Evolutionary conservation across 2,888 invertebrate genomes (phyloP), one percentile per base, ranked within the genome.

Genomic region (Eupeodes luniger): DNA sequence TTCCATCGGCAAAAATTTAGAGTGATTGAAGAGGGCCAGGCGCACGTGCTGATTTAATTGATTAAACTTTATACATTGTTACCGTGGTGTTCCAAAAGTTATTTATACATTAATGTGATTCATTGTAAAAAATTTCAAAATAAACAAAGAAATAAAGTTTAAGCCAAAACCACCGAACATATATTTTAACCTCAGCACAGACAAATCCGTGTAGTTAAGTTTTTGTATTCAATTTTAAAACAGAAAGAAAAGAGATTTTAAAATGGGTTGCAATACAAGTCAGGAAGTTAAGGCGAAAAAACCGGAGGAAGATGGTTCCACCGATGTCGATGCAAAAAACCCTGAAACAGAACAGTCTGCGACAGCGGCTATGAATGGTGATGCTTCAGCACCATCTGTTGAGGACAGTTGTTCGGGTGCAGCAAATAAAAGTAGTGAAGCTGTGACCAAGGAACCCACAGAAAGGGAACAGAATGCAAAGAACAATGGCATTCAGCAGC

Each of bases 261-360:
- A 89, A 90, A 94, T 95, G 95, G 93, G 94, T 92, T 95, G 95
- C 93, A 95, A 95, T 91, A 95, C 95, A 70, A 95, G 95, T 92
- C 95, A 95, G 92, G 95, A 95, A 91, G 90, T 93, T 89, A 93
- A 93, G 90, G 92, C 92, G 81, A 92, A 92, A 90, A 93, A 92
- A 62, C 91, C 92, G 81, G 90, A 90, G 76, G 91, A 91, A 44
- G 88, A 91, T 61, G 81, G 76, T 70, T 90, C 90, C 89, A 91
- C 90, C 78, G 90, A 90, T 76, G 90, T 89, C 80, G 91, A 90
- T 19, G 91, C 90, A 40, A 85, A 74, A 77, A 85, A 62, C 55
- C 27, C 49, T 19, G 74, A 78, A 53, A 84, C 51, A 11, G 79
- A 86, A 44, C 75, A 83, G 74, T 83, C 67, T 67, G 62, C 69